Evolutionary conservation across 2,888 invertebrate genomes (phyloP).

Genomic region (Palloptera scutellata): DNA sequence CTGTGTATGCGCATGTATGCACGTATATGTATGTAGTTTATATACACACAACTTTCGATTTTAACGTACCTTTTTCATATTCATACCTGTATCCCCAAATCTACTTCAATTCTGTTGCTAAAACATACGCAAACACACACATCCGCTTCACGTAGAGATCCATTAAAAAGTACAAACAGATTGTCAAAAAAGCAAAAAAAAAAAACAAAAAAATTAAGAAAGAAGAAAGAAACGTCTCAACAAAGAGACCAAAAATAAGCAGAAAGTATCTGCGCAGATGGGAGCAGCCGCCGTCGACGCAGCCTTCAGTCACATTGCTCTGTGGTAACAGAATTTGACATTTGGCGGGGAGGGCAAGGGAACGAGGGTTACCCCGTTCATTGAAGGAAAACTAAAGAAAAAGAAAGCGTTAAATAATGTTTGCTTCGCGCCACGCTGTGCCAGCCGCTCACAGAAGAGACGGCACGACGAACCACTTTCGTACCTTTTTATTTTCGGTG

Average conservation of each 20-base stretch:
- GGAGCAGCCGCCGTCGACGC: not conserved
- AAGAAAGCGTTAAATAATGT: slow-evolving; percentile 31
- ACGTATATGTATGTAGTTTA: too few species aligned
- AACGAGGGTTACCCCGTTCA: not conserved
- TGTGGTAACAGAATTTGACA: not conserved
- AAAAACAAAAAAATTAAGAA: not conserved
- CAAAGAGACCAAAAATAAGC: too few species aligned
- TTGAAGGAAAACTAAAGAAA: slow-evolving; percentile 26
- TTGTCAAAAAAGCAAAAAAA: slow-evolving; percentile 34
- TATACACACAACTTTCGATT: slow-evolving; percentile 56
- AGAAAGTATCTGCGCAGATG: slow-evolving; percentile 10
- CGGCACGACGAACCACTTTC: too few species aligned
- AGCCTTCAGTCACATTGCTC: not conserved
- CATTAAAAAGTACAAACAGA: slow-evolving; percentile 50
- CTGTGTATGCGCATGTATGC: not conserved
- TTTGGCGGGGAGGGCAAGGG: not conserved
- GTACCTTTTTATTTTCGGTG: slow-evolving; percentile 9
- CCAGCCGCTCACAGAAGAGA: not conserved
- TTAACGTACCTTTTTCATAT: slow-evolving; percentile 40
- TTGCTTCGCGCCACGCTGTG: slow-evolving; percentile 2
- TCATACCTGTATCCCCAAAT: not conserved
- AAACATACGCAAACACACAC: slow-evolving; percentile 33
- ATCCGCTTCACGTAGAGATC: slow-evolving; percentile 52
- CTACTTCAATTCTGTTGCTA: not conserved
- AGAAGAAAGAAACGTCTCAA: slow-evolving; percentile 23